phyloP scores from a whole-genome alignment of 2,888 invertebrate species.

The Auanema sp. region DNA sequence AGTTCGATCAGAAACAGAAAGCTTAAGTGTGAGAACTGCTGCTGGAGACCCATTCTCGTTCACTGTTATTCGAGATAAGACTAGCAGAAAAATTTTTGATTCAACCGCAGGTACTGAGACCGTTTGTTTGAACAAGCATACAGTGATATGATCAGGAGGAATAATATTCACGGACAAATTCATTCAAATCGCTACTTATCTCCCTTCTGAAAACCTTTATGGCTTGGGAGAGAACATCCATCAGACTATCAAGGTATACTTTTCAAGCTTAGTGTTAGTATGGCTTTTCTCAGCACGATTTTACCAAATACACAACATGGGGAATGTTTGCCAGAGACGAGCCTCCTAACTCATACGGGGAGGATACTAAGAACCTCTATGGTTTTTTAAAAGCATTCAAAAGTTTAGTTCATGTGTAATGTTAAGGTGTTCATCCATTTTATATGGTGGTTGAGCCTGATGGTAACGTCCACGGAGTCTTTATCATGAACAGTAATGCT shows the following conservation, averaged over 20 bases:
- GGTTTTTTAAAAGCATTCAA: constrained; percentile 24
- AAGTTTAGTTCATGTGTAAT: too few species aligned
- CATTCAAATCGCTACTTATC: constrained; percentile 58
- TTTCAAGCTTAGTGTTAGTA: not conserved
- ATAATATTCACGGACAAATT: constrained; percentile 59
- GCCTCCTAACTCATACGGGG: constrained; percentile 43
- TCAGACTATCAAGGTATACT: constrained; percentile 47
- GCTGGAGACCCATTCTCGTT: constrained; percentile 46
- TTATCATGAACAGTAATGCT: constrained; percentile 58
- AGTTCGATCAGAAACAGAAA: constrained; percentile 25
- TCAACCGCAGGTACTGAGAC: constrained; percentile 47
- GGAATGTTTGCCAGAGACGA: constrained; percentile 58
- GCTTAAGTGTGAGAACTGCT: constrained; percentile 24
- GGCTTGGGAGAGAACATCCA: constrained; percentile 63
- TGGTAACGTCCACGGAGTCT: constrained; percentile 60
- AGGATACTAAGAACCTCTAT: constrained; percentile 53
- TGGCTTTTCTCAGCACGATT: constrained; percentile 48
- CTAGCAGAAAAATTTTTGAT: constrained; percentile 48
- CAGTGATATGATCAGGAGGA: constrained; percentile 42
- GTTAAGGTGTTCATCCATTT: constrained; percentile 57
- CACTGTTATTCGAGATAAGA: constrained; percentile 35
- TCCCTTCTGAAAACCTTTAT: constrained; percentile 57
- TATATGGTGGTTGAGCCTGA: constrained; percentile 56
- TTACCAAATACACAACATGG: constrained; percentile 55
- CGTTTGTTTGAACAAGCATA: constrained; percentile 3